Base-by-base conservation (phyloP, 2,888 invertebrate species). In the Lasius fuliginosus region DNA sequence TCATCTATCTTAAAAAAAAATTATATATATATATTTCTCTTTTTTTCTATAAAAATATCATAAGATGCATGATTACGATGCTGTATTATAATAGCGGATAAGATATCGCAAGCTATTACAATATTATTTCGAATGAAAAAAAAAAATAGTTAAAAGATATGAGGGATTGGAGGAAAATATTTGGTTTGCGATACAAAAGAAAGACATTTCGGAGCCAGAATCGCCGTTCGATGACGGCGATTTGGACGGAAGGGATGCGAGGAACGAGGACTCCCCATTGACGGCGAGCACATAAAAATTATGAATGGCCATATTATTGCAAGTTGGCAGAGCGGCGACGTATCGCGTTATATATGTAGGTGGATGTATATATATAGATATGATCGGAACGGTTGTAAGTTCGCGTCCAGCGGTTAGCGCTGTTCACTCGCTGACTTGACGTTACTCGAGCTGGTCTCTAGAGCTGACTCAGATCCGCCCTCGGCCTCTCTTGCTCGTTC, bases 381-480 rank as follows among this genome's bases (percentile, higher is more conserved):
- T 88, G 88, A 92, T 92, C 90, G 85, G n/a, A 49, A 81, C 89
- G 88, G 89, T 90, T 89, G 90, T 91, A 91, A 76, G 89, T 87
- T 89, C 86, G 91, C 90, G 83, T 62, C 75, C 83, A 83, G 90
- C 89, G 91, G 90, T 92, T 91, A 91, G 85, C 89, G 88, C 87
- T 89, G 87, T 92, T 93, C 91, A 89, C 90, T 89, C 91, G 94
- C 94, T 94, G 94, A 94, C 92, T 94, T 92, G 92, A 90, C 93
- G 93, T 91, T 91, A 93, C 91, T 91, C 90, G 93, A 93, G 92
- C 92, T 88, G 82, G 82, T 83, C 69, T 82, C 36, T 69, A 90
- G 88, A 90, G 94, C 94, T 94, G 94, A 94, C 93, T 94, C 94
- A 94, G 94, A 94, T 94, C 94, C 94, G 94, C 93, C 93, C 92